Percentiles rank a stretch among this genome's conserved stretches.
Evolutionary conservation across 2,888 invertebrate genomes (phyloP).

Genomic region (Ennomos fuscantarius): DNA sequence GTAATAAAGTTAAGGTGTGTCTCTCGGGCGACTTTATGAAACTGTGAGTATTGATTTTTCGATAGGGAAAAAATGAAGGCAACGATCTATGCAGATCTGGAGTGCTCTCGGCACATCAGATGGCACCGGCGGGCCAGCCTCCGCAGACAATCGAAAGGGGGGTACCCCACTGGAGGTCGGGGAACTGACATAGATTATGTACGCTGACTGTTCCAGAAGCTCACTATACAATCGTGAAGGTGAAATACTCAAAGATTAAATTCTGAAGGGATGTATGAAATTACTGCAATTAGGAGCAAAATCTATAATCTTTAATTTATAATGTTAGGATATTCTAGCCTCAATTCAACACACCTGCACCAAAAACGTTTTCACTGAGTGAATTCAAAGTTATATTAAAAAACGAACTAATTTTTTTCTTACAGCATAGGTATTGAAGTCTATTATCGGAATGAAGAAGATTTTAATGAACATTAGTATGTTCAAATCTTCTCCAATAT

Average conservation of each 20-base stretch:
- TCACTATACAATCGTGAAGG: background rate
- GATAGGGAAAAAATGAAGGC: conserved; percentile 85
- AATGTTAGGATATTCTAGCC: too few relatives aligned
- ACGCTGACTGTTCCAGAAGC: conserved; percentile 28
- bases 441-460: too few relatives aligned
- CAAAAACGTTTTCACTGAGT: too few relatives aligned
- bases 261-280: background rate
- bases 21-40: conserved; percentile 75
- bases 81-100: conserved; percentile 86
- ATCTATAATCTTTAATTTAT: conserved; percentile 10
- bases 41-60: conserved; percentile 83
- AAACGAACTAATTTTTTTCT: too few relatives aligned
- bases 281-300: background rate
- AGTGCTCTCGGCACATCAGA: conserved; percentile 85
- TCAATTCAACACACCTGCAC: too few relatives aligned
- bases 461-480: too few relatives aligned
- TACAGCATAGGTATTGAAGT: too few relatives aligned
- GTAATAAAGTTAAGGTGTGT: conserved; percentile 75
- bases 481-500: too few relatives aligned
- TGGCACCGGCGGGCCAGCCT: conserved; percentile 84
- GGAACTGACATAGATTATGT: conserved; percentile 74
- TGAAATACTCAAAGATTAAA: background rate
- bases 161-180: conserved; percentile 73
- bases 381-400: too few relatives aligned
- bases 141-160: conserved; percentile 85